These are phyloP conservation scores for Spea multiplicata DNA, from an alignment of 2,113 vertebrate genomes.

Conservation along the genomic window DNA sequence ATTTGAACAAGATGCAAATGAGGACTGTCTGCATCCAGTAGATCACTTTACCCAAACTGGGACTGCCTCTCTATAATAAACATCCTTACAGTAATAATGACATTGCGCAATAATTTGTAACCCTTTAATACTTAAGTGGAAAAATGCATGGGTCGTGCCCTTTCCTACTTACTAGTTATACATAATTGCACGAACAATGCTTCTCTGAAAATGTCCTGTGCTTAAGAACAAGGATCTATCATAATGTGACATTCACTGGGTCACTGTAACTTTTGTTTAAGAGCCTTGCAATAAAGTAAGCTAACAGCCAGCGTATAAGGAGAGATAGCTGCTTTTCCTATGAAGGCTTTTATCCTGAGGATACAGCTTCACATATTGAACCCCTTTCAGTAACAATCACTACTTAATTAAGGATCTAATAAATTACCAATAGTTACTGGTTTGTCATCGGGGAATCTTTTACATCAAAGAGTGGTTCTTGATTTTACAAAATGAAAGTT, in stretches of 20 bases:
- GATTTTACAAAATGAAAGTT: not conserved
- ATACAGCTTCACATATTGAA: not conserved
- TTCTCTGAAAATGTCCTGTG: not conserved
- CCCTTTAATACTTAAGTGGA: too few relatives aligned
- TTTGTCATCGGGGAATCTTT: not conserved
- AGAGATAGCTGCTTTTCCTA: not conserved
- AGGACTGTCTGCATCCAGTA: too few relatives aligned
- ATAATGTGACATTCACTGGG: constrained; percentile 17
- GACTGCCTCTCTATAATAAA: not conserved
- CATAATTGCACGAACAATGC: constrained; percentile 11
- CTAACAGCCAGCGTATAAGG: not conserved
- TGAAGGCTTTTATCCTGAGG: not conserved
- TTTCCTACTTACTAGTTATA: not conserved
- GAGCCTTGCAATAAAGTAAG: not conserved
- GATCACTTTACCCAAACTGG: too few relatives aligned
- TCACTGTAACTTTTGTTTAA: constrained; percentile 29
- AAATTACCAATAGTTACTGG: not conserved
- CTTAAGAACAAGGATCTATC: not conserved
- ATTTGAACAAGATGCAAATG: too few relatives aligned
- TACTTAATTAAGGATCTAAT: not conserved
- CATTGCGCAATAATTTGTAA: not conserved
- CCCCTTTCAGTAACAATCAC: not conserved
- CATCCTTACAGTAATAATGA: not conserved
- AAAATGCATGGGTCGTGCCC: not conserved
- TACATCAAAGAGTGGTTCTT: not conserved